These are phyloP conservation scores for Ptychobarbus kaznakovi DNA, from an alignment of 2,797 vertebrate species.

Conservation along the genomic window DNA sequence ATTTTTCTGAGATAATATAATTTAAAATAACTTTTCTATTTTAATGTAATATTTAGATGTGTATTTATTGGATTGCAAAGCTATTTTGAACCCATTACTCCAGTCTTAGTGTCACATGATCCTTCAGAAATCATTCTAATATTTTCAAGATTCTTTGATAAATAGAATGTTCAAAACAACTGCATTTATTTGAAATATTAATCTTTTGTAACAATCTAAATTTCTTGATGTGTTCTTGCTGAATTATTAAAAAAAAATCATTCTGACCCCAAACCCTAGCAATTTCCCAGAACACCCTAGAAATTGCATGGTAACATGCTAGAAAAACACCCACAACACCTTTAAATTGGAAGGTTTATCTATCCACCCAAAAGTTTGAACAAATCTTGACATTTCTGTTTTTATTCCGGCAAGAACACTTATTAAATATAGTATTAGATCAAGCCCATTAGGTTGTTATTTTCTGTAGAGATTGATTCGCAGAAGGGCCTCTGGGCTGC, in stretches of 20 bases:
- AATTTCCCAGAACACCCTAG: not conserved
- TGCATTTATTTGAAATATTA: not conserved
- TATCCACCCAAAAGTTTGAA: not conserved
- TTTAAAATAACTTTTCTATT: not conserved
- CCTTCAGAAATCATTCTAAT: not conserved
- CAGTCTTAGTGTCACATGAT: not conserved
- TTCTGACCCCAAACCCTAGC: not conserved
- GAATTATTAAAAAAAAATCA: no score
- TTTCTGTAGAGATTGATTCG: constrained; percentile 26
- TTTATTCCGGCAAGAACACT: not conserved
- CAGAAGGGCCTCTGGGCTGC: not conserved
- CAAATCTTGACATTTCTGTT: not conserved
- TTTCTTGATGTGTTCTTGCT: not conserved
- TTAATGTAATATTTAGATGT: not conserved
- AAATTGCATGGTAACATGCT: not conserved
- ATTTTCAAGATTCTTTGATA: not conserved
- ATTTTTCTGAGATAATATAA: not conserved
- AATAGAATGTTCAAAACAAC: not conserved
- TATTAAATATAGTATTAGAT: constrained; percentile 1
- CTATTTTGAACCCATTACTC: not conserved
- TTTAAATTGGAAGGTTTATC: not conserved
- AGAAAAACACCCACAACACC: not conserved
- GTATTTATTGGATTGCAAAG: not conserved
- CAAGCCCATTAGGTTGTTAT: not conserved
- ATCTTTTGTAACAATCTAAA: not conserved